Conservation (phyloP, 2,113 vertebrate genomes). For the Poeciliopsis retropinna region DNA sequence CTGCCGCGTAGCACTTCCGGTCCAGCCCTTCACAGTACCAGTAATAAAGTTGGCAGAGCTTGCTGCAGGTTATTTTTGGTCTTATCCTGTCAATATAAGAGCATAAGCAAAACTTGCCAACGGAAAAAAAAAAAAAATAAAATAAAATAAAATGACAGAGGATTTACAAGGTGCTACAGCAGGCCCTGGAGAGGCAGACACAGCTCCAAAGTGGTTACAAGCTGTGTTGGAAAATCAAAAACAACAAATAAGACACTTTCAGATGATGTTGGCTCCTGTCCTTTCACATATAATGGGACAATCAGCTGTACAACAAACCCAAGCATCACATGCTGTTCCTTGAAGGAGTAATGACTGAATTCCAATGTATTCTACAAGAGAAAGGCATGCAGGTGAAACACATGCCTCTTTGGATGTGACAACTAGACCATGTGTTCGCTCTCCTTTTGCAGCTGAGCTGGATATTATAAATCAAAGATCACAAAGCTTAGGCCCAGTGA, state of each 20-base stretch:
- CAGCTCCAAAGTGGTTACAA: slow-evolving; percentile 1
- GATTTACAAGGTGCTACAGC: not conserved
- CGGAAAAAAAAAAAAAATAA: not conserved
- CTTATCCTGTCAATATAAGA: too few species aligned
- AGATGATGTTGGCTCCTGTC: slow-evolving; percentile 4
- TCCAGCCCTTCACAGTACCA: not conserved
- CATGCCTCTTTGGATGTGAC: not conserved
- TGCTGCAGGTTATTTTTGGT: too few species aligned
- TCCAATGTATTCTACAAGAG: too few species aligned
- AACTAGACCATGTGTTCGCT: not conserved
- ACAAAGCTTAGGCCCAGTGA: not conserved
- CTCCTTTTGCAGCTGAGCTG: not conserved
- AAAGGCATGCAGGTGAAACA: not conserved
- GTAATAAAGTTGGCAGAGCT: too few species aligned
- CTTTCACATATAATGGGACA: not conserved
- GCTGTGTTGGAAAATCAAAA: not conserved
- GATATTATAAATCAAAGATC: not conserved
- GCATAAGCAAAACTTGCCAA: not conserved
- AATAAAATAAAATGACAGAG: not conserved
- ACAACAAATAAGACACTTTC: not conserved
- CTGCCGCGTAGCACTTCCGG: not conserved
- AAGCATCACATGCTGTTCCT: too few species aligned
- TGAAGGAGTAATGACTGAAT: too few species aligned
- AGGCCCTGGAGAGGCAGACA: not conserved
- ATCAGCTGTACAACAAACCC: not conserved